Evolutionary conservation across 35 echinoderm and acorn worm genomes (phyloP).

Genomic region (Heliocidaris tuberculata): DNA sequence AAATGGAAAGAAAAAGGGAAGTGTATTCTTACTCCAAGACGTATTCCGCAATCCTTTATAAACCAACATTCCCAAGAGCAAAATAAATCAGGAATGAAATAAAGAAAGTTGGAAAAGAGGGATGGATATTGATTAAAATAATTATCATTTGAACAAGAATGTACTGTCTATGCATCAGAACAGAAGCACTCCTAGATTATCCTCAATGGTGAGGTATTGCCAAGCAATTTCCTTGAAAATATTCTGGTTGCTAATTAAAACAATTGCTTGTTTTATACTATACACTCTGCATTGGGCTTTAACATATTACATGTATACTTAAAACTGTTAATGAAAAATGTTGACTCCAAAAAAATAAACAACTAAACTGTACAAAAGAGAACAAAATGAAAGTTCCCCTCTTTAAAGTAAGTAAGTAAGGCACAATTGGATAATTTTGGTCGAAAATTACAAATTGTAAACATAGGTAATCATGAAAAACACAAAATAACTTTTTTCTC

Average conservation of each 20-base stretch:
- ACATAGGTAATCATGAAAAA: not conserved
- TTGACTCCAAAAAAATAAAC: not conserved
- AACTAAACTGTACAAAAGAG: not conserved
- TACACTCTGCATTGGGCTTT: constrained; percentile 16
- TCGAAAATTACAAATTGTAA: not conserved
- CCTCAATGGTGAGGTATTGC: not conserved
- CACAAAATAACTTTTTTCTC: not conserved
- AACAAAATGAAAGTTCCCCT: not conserved
- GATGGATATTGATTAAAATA: constrained; percentile 4
- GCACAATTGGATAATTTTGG: constrained; percentile 1
- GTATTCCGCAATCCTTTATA: constrained; percentile 41
- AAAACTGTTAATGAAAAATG: not conserved
- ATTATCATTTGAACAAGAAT: constrained; percentile 12
- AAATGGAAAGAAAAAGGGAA: constrained; percentile 29
- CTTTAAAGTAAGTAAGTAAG: not conserved
- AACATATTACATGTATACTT: not conserved
- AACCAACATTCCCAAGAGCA: not conserved
- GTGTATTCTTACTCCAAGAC: constrained; percentile 50
- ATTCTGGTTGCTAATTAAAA: not conserved
- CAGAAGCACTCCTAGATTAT: not conserved
- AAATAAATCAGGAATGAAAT: constrained; percentile 6
- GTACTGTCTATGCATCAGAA: not conserved
- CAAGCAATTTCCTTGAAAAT: not conserved
- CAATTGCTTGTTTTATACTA: not conserved
- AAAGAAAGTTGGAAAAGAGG: constrained; percentile 31